Evolutionary conservation across 2,888 invertebrate species (phyloP).

Genomic region (Cacoxenus indagator): DNA sequence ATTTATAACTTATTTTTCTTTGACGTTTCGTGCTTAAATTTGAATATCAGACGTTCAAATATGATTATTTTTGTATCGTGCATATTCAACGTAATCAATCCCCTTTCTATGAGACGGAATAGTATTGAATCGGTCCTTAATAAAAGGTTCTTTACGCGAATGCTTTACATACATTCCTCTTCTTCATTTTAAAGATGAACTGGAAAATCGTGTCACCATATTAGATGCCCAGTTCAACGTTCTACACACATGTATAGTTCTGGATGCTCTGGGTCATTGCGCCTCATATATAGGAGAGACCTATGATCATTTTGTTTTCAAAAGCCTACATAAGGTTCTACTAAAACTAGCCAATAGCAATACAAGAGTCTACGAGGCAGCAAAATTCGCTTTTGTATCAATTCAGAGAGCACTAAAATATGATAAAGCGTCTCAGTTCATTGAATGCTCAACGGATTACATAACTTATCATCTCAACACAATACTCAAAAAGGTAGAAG

Average conservation of each 20-base stretch:
- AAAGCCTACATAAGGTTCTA: slow-evolving; percentile 78
- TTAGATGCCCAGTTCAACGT: slow-evolving; percentile 76
- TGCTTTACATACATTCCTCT: background rate
- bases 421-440: slow-evolving; percentile 74
- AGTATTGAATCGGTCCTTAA: no score
- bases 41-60: no score
- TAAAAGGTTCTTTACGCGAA: no score
- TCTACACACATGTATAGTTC: slow-evolving; percentile 76
- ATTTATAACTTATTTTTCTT: no score
- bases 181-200: slow-evolving; percentile 32
- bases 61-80: no score
- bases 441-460: slow-evolving; percentile 81
- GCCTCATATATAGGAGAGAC: slow-evolving; percentile 72
- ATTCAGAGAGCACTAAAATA: slow-evolving; percentile 75
- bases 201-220: slow-evolving; percentile 53
- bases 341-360: slow-evolving; percentile 80
- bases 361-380: slow-evolving; percentile 76
- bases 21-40: no score
- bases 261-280: slow-evolving; percentile 79
- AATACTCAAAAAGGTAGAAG: slow-evolving; percentile 74
- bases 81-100: background rate
- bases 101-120: no score
- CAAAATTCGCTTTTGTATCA: slow-evolving; percentile 74
- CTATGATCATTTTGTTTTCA: slow-evolving; percentile 76
- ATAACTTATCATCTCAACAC: slow-evolving; percentile 79